Percentiles rank a stretch among this genome's conserved stretches.
Conservation (phyloP, 2,113 vertebrate species). For the Oreochromis niloticus region DNA sequence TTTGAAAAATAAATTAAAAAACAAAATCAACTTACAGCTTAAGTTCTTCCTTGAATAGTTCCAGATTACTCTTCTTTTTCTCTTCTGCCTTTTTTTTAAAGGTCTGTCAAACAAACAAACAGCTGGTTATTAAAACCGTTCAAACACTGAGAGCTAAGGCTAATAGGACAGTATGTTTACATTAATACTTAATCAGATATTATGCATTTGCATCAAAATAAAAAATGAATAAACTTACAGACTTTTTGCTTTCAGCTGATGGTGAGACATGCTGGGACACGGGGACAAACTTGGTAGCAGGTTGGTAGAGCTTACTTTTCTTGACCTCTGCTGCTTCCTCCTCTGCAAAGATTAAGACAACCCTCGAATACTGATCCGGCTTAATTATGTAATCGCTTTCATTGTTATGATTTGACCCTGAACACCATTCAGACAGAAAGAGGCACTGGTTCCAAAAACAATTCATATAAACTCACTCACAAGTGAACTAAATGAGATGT, state of each 20-base stretch:
- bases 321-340: slow-evolving; percentile 71
- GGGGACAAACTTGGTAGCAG: slow-evolving; percentile 62
- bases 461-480: neutral
- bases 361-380: neutral
- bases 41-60: slow-evolving; percentile 79
- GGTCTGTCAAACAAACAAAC: slow-evolving; percentile 35
- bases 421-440: neutral
- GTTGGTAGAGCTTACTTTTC: slow-evolving; percentile 74
- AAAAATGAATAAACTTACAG: slow-evolving; percentile 57
- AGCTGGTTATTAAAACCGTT: neutral
- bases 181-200: neutral
- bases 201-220: neutral
- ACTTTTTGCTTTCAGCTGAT: slow-evolving; percentile 58
- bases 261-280: slow-evolving; percentile 48
- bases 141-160: neutral
- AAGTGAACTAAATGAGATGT: neutral
- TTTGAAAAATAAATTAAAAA: neutral
- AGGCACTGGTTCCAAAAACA: neutral
- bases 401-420: neutral
- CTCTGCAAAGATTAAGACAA: slow-evolving; percentile 45
- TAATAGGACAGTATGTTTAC: neutral
- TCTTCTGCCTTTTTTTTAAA: slow-evolving; percentile 74
- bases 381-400: neutral
- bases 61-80: slow-evolving; percentile 80
- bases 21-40: slow-evolving; percentile 70